Conservation (phyloP, 2,113 vertebrate species). For the Synodontis membranacea region DNA sequence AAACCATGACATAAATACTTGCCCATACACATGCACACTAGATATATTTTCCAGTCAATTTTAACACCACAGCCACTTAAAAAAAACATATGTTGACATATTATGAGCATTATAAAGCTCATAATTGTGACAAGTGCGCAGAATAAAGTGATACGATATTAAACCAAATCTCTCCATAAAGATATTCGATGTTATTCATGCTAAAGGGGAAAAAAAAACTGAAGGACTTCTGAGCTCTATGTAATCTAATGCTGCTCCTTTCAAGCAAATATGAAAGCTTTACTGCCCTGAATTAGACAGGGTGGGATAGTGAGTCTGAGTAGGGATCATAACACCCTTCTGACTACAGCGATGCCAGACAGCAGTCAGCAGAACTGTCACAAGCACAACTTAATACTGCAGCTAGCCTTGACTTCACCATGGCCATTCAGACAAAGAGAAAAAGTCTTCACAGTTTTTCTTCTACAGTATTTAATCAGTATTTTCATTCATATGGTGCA, state of each 20-base stretch:
- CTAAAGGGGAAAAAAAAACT: not conserved
- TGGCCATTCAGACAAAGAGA: slow-evolving; percentile 36
- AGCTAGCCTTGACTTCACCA: slow-evolving; percentile 11
- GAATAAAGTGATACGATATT: not conserved
- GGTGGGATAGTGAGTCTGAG: slow-evolving; percentile 60
- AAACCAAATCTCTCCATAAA: not conserved
- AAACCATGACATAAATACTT: not conserved
- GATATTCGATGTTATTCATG: slow-evolving; percentile 13
- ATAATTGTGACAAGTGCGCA: not conserved
- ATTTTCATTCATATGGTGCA: slow-evolving; percentile 20
- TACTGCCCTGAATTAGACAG: slow-evolving; percentile 55
- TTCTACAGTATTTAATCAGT: slow-evolving; percentile 8
- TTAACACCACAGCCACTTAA: slow-evolving; percentile 24
- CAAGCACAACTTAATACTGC: slow-evolving; percentile 36
- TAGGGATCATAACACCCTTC: slow-evolving; percentile 57
- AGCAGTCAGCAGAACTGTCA: slow-evolving; percentile 41
- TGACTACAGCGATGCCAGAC: slow-evolving; percentile 54
- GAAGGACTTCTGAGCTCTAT: not conserved
- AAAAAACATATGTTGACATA: not conserved
- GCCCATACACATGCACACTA: not conserved
- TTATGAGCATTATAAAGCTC: not conserved
- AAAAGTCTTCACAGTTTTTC: slow-evolving; percentile 1
- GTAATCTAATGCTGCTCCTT: slow-evolving; percentile 34
- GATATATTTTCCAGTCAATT: not conserved
- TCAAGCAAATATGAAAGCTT: slow-evolving; percentile 53